Base-by-base conservation (phyloP, 2,113 vertebrate genomes). In the Crotalus tigris region DNA sequence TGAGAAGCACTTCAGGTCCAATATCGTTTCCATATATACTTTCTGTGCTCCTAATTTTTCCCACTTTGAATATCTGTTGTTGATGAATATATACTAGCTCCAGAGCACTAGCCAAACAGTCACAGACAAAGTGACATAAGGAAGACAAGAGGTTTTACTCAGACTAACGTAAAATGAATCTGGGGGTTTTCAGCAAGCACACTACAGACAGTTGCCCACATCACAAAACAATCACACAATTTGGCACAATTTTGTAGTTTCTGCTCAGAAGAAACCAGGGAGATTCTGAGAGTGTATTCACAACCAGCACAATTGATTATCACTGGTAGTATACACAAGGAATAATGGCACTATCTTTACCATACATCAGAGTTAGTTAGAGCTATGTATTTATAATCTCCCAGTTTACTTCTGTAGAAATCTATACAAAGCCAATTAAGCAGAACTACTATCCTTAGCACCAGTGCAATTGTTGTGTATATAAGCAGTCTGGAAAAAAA, bases 211-310 rank as follows among this genome's bases (percentile, higher is more conserved):
- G 24, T 90, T 86, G 87, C 69, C 54, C 93, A 90, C 75, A 89
- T 69, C 87, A 93, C 93, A 92, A 57, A 92, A 89, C 93, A 93
- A 88, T 90, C 93, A 86, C 93, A 89, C 69, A 54, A 54, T 92
- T 86, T 92, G 93, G 93, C 93, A 90, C 87, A 54, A 85, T 86
- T 92, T 49, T 88, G 87, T 19, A 86, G 57, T 88, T 90, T 93
- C 55, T 61, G 51, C 85, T 88, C 89, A 91, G 33, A 87, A 55
- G 89, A 92, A n/a, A 55, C 90, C 21, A 24, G 64, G 87, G 69
- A 96, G 96, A 96, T 94, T 54, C 57, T 87, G 57, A 58, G 81
- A 54, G 15, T 29, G 23, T 53, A 44, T 59, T 49, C 39, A 90
- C 57, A 64, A 51, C 75, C 55, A 64, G 89, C 87, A 90, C 46